Conservation (phyloP, 2,113 vertebrate species). For the Podocnemis expansa region DNA sequence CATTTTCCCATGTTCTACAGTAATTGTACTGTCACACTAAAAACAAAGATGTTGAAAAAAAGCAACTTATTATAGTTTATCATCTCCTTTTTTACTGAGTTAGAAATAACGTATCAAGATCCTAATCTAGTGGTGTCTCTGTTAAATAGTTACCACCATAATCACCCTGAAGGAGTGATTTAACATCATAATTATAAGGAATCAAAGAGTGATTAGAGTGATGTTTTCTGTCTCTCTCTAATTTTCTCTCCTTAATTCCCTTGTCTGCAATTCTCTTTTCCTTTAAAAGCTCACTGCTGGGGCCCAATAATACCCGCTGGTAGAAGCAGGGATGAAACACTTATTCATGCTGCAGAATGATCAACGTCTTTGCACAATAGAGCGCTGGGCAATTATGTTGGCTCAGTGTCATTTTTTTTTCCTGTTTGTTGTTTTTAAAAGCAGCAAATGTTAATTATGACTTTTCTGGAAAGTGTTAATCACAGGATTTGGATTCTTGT, state of each 20-base stretch:
- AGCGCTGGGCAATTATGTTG: not conserved
- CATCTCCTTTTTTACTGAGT: not conserved
- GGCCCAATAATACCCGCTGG: not conserved
- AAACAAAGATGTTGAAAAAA: conserved; percentile 11
- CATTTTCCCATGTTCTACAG: not conserved
- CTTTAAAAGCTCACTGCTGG: conserved; percentile 41
- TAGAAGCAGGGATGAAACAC: not conserved
- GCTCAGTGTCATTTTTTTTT: not conserved
- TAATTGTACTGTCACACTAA: not conserved
- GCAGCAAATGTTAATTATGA: conserved; percentile 11
- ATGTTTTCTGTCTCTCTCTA: not conserved
- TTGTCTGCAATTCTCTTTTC: conserved; percentile 4
- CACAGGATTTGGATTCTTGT: not conserved
- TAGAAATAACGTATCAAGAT: conserved; percentile 17
- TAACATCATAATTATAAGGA: conserved; percentile 50
- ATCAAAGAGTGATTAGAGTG: conserved; percentile 54
- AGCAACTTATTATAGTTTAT: conserved; percentile 2
- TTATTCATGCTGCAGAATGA: not conserved
- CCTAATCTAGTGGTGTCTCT: conserved; percentile 13
- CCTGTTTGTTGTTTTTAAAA: not conserved
- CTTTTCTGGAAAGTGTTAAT: conserved; percentile 7
- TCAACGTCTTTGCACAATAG: not conserved
- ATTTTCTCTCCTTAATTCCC: conserved; percentile 55
- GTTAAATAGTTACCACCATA: not conserved
- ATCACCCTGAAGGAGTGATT: conserved; percentile 54